Evolutionary conservation across 1,140 invertebrate genomes (phyloP), one percentile per base, ranked within the genome.

Genomic region (Drosophila navojoa): DNA sequence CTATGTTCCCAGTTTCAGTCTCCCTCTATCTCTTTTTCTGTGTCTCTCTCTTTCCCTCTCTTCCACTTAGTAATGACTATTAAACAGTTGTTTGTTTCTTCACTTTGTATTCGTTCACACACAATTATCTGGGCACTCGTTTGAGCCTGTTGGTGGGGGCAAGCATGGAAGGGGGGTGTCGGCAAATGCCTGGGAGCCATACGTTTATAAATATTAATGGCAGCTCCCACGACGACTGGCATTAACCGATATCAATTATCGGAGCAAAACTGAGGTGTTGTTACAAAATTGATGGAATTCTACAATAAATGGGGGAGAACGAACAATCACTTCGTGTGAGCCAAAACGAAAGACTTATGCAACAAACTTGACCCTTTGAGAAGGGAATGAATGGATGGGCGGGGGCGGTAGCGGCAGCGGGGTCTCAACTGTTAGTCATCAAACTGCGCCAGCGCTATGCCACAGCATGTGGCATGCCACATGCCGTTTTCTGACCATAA

Each of bases 331-430:
- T 42, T 45, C 11, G 11, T 53, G 38, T 25, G 58, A 61, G 44
- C 54, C 15, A 25, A 71, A 86, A 71, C 84, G 63, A 87, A 87
- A 82, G 84, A 87, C 79, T 87, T 77, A 87, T 59, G 73, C 84
- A 89, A 79, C 84, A 50, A 89, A 87, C 84, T 77, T 58, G 76
- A n/a, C 27, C 16, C 19, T 19, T 4, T 4, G 13, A 15, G 10
- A 4, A 5, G 19, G 19, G 19, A 22, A 22, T 22, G 19, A 22
- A 22, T 22, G 19, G 19, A 22, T 22, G 19, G 19, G 19, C 19
- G 19, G 2, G 19, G 19, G 19, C 19, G 19, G 19, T 1, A 3
- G 3, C 1, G 19, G 19, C 1, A 22, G 19, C 19, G 19, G 19
- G 1, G 42, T n/a, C 5, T 9, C 42, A 16, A 13, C 42, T 45